Conservation (phyloP, 2,113 vertebrate species). For the Parus major region DNA sequence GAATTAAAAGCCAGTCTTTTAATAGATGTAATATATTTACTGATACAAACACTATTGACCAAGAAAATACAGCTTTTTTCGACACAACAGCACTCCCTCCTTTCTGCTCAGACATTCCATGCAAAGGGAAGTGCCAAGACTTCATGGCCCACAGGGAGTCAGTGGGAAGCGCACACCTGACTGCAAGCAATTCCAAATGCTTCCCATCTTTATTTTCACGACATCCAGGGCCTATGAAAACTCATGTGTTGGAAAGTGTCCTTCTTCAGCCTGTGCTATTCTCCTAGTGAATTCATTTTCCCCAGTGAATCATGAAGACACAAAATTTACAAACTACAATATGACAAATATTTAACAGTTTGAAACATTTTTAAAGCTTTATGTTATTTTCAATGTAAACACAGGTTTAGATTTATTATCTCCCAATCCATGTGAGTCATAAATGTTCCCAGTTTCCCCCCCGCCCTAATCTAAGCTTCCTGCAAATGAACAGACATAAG, state of each 20-base stretch:
- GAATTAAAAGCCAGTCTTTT: not conserved
- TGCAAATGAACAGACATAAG: not conserved
- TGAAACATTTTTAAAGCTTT: not conserved
- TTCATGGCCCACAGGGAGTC: not conserved
- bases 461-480: not conserved
- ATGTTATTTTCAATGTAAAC: not conserved
- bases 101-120: not conserved
- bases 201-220: not conserved
- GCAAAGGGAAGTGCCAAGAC: not conserved
- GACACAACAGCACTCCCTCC: not conserved
- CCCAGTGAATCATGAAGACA: not conserved
- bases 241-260: not conserved
- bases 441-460: not conserved
- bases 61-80: not conserved
- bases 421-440: not conserved
- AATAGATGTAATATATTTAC: not conserved
- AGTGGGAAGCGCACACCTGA: fast-evolving
- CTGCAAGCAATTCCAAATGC: not conserved
- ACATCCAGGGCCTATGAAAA: not conserved
- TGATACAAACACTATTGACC: not conserved
- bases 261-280: not conserved
- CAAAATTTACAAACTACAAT: not conserved
- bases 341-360: not conserved
- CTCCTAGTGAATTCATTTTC: not conserved
- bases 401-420: not conserved